Percentiles rank a stretch among this genome's conserved stretches.
Conservation (phyloP, 2,888 invertebrate species). For the Conomelus anceps region DNA sequence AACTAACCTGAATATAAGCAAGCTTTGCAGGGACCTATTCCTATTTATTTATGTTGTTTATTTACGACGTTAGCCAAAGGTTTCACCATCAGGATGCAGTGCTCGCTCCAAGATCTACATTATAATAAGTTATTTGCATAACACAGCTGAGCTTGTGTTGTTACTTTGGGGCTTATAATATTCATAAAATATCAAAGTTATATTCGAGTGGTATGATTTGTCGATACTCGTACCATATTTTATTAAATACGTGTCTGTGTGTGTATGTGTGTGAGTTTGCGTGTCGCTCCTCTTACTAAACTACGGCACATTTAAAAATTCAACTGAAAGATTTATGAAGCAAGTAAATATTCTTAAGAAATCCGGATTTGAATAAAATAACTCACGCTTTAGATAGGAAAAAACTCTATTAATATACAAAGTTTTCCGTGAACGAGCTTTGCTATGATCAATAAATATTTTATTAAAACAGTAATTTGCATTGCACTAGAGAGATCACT, state of each 20-base stretch:
- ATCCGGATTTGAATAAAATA: background rate
- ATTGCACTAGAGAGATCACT: too few species aligned
- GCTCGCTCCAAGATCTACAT: background rate
- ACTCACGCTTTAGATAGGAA: background rate
- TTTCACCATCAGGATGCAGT: background rate
- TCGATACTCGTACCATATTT: background rate
- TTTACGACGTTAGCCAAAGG: background rate
- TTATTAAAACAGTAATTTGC: too few species aligned
- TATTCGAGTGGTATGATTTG: background rate
- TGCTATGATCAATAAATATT: background rate
- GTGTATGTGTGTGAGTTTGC: background rate
- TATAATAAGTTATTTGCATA: background rate
- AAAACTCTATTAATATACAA: background rate
- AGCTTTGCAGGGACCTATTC: background rate
- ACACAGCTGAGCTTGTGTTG: background rate
- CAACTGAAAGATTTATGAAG: background rate
- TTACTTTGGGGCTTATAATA: background rate
- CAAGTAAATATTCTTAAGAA: background rate
- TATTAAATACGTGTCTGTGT: background rate
- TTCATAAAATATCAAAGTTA: background rate
- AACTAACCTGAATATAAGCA: background rate
- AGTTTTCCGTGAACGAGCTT: background rate
- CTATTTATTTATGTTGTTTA: background rate
- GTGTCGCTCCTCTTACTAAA: background rate
- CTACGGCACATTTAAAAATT: background rate